Evolutionary conservation across 2,113 vertebrate genomes (phyloP).

Genomic region (sheep (Ovis aries)): DNA sequence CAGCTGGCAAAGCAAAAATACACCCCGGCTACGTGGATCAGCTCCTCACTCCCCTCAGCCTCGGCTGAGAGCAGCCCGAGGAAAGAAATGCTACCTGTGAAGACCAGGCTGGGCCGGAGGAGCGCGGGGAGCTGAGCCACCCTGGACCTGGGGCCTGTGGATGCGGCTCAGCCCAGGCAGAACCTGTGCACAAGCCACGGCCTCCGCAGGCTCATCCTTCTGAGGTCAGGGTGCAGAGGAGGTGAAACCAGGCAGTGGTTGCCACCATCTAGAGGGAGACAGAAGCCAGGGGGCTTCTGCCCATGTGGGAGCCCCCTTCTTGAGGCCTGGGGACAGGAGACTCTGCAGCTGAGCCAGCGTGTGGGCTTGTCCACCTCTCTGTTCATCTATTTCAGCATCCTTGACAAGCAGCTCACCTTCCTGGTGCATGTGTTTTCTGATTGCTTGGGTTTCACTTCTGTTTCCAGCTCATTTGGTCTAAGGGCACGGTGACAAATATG

Average conservation of each 20-base stretch:
- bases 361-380: rapidly evolving
- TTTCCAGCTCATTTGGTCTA: background rate
- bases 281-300: background rate
- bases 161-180: background rate
- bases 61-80: background rate
- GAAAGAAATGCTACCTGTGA: slow-evolving; percentile 36
- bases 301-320: background rate
- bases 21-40: background rate
- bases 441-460: background rate
- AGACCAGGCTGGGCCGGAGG: slow-evolving; percentile 7
- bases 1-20: slow-evolving; percentile 51
- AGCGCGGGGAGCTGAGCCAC: background rate
- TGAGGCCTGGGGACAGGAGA: background rate
- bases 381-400: background rate
- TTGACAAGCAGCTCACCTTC: background rate
- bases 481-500: rapidly evolving
- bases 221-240: background rate
- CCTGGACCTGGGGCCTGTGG: background rate
- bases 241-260: rapidly evolving
- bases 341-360: background rate
- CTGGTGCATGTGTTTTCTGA: rapidly evolving
- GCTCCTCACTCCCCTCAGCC: background rate
- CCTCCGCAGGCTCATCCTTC: background rate
- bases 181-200: background rate
- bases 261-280: background rate